Conservation (phyloP, 2,888 invertebrate species). For the Pemphredon lugubris region DNA sequence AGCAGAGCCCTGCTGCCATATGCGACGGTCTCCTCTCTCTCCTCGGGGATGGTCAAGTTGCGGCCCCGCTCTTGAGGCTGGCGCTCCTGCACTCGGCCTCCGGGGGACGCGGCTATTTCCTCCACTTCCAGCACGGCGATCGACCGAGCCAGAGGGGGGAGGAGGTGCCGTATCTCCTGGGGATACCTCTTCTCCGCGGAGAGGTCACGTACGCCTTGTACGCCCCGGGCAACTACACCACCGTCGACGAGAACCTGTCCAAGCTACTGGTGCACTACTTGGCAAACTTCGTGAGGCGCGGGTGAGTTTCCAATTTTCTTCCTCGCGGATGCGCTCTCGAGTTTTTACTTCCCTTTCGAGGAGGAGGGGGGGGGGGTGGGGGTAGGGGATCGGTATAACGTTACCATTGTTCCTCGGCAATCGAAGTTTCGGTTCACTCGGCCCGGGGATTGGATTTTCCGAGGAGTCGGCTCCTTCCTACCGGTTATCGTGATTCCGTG, state of each 20-base stretch:
- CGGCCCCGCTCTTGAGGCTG: conserved; percentile 91
- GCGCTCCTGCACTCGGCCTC: conserved; percentile 90
- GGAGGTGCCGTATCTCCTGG: conserved; percentile 92
- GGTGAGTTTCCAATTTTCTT: conserved; percentile 85
- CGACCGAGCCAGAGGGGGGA: conserved; percentile 93
- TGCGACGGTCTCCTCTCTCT: conserved; percentile 90
- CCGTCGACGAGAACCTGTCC: conserved; percentile 89
- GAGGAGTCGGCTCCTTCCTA: no score
- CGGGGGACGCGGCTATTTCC: conserved; percentile 92
- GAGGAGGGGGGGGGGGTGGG: not conserved
- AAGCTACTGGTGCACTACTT: conserved; percentile 91
- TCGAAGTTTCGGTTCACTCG: no score
- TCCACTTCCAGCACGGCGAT: conserved; percentile 93
- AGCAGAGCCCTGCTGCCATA: conserved; percentile 89
- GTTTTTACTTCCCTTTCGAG: not conserved
- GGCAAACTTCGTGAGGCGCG: conserved; percentile 92
- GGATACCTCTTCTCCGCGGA: conserved; percentile 87
- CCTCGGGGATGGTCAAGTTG: conserved; percentile 95
- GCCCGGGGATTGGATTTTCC: no score
- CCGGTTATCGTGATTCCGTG: no score
- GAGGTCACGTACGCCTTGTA: conserved; percentile 83
- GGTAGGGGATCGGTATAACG: not conserved
- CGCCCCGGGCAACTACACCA: conserved; percentile 90
- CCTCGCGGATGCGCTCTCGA: not conserved
- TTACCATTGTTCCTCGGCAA: not conserved